Percentiles rank a stretch among this genome's conserved stretches.
phyloP scores from a whole-genome alignment of 2,797 vertebrate genomes.

The Phyllotis vaccarum region DNA sequence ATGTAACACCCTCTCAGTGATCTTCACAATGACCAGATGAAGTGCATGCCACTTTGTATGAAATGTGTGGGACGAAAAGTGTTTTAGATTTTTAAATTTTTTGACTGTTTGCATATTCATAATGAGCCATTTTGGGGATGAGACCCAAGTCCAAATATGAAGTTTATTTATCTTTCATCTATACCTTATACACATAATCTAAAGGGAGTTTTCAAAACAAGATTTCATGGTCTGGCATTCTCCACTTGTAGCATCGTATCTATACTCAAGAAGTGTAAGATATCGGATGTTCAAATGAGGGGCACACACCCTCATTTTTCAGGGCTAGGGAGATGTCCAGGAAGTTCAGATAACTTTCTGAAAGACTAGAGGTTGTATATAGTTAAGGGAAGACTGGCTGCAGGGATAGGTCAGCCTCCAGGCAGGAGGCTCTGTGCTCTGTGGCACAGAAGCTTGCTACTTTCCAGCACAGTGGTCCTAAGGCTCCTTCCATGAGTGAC shows the following conservation, averaged over 20 bases:
- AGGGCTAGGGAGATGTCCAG: neutral
- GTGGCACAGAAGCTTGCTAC: neutral
- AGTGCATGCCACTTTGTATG: neutral
- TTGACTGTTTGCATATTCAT: neutral
- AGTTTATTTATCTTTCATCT: neutral
- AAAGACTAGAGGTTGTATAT: neutral
- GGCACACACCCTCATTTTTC: neutral
- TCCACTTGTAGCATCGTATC: neutral
- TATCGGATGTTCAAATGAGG: neutral
- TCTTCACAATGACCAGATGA: neutral
- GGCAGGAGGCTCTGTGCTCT: neutral
- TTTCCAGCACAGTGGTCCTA: neutral
- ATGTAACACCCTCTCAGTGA: neutral
- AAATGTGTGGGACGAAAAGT: neutral
- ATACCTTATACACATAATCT: neutral
- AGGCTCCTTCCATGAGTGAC: neutral
- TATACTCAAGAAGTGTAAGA: neutral
- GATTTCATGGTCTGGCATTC: neutral
- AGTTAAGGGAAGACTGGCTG: neutral
- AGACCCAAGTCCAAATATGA: neutral
- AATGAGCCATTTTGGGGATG: neutral
- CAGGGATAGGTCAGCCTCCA: fast-evolving
- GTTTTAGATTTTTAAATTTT: neutral
- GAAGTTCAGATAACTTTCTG: neutral
- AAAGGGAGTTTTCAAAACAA: neutral